Evolutionary conservation across 2,797 vertebrate genomes (phyloP).

Genomic region (Emys orbicularis): DNA sequence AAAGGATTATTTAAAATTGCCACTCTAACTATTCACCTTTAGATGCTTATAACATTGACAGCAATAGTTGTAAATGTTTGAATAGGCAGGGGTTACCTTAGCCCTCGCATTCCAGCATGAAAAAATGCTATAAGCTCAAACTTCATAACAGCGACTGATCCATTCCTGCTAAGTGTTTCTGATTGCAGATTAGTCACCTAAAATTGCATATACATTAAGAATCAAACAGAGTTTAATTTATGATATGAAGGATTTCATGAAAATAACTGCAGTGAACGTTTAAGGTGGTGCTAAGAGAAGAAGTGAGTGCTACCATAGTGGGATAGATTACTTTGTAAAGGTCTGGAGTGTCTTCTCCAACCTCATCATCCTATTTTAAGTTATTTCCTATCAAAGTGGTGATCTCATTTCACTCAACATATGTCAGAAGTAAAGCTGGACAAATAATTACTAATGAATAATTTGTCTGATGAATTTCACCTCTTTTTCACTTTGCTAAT

Average conservation of each 20-base stretch:
- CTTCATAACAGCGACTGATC: slow-evolving; percentile 13
- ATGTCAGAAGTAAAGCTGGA: slow-evolving; percentile 35
- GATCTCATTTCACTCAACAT: slow-evolving; percentile 33
- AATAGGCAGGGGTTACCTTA: slow-evolving; percentile 70
- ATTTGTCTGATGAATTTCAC: slow-evolving; percentile 58
- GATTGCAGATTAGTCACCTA: slow-evolving; percentile 52
- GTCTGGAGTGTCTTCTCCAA: background rate
- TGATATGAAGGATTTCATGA: slow-evolving; percentile 1
- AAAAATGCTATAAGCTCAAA: slow-evolving; percentile 52
- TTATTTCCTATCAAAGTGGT: slow-evolving; percentile 40
- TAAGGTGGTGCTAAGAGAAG: background rate
- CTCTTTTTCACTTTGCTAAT: slow-evolving; percentile 63
- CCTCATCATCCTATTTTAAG: background rate
- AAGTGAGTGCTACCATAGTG: background rate
- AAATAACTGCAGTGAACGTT: background rate
- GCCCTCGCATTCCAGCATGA: slow-evolving; percentile 34
- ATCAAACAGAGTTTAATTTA: slow-evolving; percentile 24
- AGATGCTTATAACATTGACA: slow-evolving; percentile 23
- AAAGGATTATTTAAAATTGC: background rate
- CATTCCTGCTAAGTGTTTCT: slow-evolving; percentile 34
- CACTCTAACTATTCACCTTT: background rate
- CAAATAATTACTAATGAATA: slow-evolving; percentile 55
- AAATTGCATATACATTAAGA: slow-evolving; percentile 28
- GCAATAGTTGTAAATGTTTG: slow-evolving; percentile 53
- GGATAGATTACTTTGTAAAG: background rate